A percentile compares a stretch with the other conserved stretches of the same genome.
Evolutionary conservation across 1,140 invertebrate genomes (phyloP).

Genomic region (Mamestra configurata): DNA sequence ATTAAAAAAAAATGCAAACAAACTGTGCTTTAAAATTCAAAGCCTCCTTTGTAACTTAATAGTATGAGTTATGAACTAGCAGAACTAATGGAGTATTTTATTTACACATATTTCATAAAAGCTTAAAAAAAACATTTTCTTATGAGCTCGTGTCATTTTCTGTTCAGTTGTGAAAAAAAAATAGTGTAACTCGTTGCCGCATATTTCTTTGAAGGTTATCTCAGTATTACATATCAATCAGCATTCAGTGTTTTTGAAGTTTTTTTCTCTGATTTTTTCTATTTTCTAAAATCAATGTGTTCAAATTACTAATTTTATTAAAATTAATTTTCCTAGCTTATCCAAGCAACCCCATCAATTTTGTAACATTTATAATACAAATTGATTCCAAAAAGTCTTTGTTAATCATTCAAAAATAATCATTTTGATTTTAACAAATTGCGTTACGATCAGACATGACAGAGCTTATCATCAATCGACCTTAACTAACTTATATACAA

Average conservation of each 20-base stretch:
- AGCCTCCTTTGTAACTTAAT: constrained; percentile 41
- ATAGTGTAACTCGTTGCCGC: not conserved
- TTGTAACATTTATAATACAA: constrained; percentile 14
- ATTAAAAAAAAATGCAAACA: not conserved
- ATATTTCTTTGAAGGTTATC: too few relatives aligned
- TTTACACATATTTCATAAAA: constrained; percentile 38
- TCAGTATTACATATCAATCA: not conserved
- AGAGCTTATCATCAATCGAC: constrained; percentile 59
- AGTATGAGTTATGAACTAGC: constrained; percentile 43
- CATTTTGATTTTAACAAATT: constrained; percentile 46
- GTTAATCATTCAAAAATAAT: constrained; percentile 28
- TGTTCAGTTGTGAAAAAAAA: not conserved
- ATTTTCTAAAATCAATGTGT: constrained; percentile 1
- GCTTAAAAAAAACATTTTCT: constrained; percentile 18
- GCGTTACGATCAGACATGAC: constrained; percentile 59
- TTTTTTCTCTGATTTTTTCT: not conserved
- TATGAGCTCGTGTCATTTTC: not conserved
- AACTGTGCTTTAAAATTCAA: not conserved
- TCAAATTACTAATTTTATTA: constrained; percentile 18
- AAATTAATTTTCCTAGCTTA: constrained; percentile 33
- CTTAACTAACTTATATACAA: constrained; percentile 69
- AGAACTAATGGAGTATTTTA: constrained; percentile 47
- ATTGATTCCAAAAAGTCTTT: constrained; percentile 39
- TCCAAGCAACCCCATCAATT: not conserved
- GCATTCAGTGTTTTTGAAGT: not conserved